Percentiles rank a stretch among this genome's conserved stretches.
phyloP scores from a whole-genome alignment of 1,140 invertebrate species.

The Maconellicoccus hirsutus region DNA sequence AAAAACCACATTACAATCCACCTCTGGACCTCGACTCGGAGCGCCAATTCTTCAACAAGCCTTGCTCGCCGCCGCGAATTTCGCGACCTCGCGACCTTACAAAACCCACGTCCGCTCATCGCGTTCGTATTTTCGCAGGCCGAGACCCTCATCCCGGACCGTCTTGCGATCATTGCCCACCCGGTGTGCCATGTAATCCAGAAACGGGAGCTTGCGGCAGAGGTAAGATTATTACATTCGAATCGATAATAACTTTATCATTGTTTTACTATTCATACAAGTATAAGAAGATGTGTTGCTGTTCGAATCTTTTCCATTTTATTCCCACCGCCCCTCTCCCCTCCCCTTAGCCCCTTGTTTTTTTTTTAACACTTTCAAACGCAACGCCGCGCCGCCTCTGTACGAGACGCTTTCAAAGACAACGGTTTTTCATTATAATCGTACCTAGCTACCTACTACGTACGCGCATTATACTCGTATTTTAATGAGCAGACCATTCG shows the following conservation, averaged over 20 bases:
- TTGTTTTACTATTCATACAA: background rate
- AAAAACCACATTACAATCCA: too few species aligned
- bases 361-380: constrained; percentile 13
- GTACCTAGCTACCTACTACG: too few species aligned
- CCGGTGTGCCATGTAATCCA: constrained; percentile 58
- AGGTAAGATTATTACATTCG: constrained; percentile 43
- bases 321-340: constrained; percentile 22
- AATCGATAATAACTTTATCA: background rate
- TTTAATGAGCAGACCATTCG: too few species aligned
- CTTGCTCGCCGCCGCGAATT: too few species aligned
- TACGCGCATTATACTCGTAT: too few species aligned
- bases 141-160: background rate
- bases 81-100: too few species aligned
- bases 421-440: too few species aligned
- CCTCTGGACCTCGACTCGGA: too few species aligned
- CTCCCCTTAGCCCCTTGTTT: constrained; percentile 22
- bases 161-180: constrained; percentile 57
- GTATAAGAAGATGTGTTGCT: constrained; percentile 33
- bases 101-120: too few species aligned
- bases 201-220: constrained; percentile 62
- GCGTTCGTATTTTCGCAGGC: constrained; percentile 14
- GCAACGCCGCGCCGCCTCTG: too few species aligned
- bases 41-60: too few species aligned
- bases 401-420: background rate
- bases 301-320: constrained; percentile 29